Base-by-base conservation (phyloP, 92 coral and sea anemone genomes). In the Micromussa lordhowensis region DNA sequence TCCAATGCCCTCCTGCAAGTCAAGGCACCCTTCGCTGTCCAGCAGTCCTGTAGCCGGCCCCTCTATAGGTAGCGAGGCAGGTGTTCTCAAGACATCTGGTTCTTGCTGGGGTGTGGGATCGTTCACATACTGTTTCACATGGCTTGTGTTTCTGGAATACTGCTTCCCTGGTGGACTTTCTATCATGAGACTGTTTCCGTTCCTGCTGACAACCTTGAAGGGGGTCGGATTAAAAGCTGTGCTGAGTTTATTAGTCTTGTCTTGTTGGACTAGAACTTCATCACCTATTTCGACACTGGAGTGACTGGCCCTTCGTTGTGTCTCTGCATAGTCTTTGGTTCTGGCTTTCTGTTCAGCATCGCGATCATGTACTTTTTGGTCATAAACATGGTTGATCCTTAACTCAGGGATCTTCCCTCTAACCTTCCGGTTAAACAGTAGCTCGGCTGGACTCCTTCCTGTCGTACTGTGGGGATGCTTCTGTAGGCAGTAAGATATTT, bases 361-460 rank as follows among this genome's bases (percentile, higher is more conserved):
- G n/a, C n/a, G n/a, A n/a, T n/a, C n/a, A n/a, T n/a, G n/a, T n/a
- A n/a, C n/a, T n/a, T n/a, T n/a, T n/a, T n/a, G n/a, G n/a, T n/a
- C n/a, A n/a, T n/a, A n/a, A n/a, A n/a, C n/a, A 89, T 22, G 85
- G 48, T 77, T 44, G 15, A 57, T 66, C 63, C 77, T 89, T 31
- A 89, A 61, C 68, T 89, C 40, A 5, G 93, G 88, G 16, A 92
- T 89, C 75, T 92, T 86, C 19, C 89, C 92, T 75, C 82, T 34
- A 75, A 93, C 78, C 78, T 93, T 86, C 66, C 90, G 70, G 82
- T 82, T 89, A 70, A 92, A 92, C 73, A 89, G 44, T 17, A 89
- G 71, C 58, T 92, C 95, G 21, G 92, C 90, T 0, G 86, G 90
- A 72, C 87, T 90, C 70, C 79, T 84, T 16, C 94, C 96, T 0